phyloP scores from a whole-genome alignment of 2,113 vertebrate genomes.

The Xerus inauris region DNA sequence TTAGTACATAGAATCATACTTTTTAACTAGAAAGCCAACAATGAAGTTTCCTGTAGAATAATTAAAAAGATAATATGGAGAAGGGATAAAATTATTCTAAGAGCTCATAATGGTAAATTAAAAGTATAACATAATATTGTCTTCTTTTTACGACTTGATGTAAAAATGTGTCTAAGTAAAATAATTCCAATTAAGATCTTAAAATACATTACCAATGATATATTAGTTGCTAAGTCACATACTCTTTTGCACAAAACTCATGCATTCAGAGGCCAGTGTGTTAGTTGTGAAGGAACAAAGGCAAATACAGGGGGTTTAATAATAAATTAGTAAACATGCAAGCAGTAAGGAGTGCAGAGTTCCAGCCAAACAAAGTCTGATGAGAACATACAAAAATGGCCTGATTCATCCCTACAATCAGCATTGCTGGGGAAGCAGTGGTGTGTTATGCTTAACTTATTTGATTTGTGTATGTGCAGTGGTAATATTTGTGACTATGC shows the following conservation, averaged over 20 bases:
- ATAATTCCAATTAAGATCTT: conserved; percentile 68
- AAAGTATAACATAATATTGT: conserved; percentile 50
- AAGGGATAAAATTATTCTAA: conserved; percentile 69
- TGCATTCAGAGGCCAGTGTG: conserved; percentile 86
- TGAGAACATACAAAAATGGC: conserved; percentile 88
- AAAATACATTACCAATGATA: conserved; percentile 76
- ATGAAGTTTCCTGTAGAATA: conserved; percentile 65
- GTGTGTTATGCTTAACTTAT: not conserved
- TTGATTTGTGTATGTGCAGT: not conserved
- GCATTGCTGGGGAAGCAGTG: conserved; percentile 66
- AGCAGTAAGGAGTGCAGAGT: conserved; percentile 88
- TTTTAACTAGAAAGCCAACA: conserved; percentile 72
- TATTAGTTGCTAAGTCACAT: conserved; percentile 73
- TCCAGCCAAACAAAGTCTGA: conserved; percentile 89
- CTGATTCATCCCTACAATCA: conserved; percentile 84
- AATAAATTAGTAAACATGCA: conserved; percentile 88
- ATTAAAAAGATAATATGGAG: conserved; percentile 64
- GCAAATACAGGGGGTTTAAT: conserved; percentile 84
- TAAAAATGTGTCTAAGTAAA: conserved; percentile 63
- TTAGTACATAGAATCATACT: conserved; percentile 56
- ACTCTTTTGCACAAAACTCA: conserved; percentile 84
- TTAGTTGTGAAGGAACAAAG: conserved; percentile 88
- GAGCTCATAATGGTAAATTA: conserved; percentile 69
- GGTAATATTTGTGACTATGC: not conserved
- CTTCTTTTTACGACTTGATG: conserved; percentile 71